Evolutionary conservation across 2,113 vertebrate species (phyloP).

Genomic region (Toxotes chatareus): DNA sequence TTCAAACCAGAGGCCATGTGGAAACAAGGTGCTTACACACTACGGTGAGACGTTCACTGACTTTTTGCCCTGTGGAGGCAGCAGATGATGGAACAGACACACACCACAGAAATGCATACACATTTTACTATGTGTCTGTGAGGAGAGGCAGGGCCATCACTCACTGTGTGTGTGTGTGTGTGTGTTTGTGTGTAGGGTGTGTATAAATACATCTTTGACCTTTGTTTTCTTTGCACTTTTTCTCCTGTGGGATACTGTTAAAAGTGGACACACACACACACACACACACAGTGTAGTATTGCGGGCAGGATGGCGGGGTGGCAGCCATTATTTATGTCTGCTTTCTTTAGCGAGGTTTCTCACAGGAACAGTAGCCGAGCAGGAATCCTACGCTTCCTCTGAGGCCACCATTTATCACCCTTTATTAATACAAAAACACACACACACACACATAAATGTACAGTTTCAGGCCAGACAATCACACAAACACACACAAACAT

Average conservation of each 20-base stretch:
- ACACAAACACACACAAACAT: conserved; percentile 8
- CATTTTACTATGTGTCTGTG: conserved; percentile 46
- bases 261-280: conserved; percentile 26
- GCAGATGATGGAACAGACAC: conserved; percentile 42
- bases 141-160: conserved; percentile 43
- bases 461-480: conserved; percentile 41
- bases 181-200: conserved; percentile 20
- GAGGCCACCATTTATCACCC: conserved; percentile 79
- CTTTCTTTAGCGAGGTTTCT: conserved; percentile 82
- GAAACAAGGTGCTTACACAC: conserved; percentile 8
- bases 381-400: conserved; percentile 82
- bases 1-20: conserved; percentile 13
- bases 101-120: conserved; percentile 14
- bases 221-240: conserved; percentile 71
- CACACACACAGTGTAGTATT: conserved; percentile 31
- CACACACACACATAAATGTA: conserved; percentile 52
- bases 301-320: conserved; percentile 59
- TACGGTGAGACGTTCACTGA: conserved; percentile 11
- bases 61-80: background rate
- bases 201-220: conserved; percentile 52
- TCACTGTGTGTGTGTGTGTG: background rate
- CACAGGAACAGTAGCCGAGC: conserved; percentile 80
- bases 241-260: conserved; percentile 57
- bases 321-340: conserved; percentile 82
- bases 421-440: conserved; percentile 78